These are phyloP conservation scores for Sceliomorpha sp. DNA, from an alignment of 2,888 invertebrate genomes.

Conservation along the genomic window DNA sequence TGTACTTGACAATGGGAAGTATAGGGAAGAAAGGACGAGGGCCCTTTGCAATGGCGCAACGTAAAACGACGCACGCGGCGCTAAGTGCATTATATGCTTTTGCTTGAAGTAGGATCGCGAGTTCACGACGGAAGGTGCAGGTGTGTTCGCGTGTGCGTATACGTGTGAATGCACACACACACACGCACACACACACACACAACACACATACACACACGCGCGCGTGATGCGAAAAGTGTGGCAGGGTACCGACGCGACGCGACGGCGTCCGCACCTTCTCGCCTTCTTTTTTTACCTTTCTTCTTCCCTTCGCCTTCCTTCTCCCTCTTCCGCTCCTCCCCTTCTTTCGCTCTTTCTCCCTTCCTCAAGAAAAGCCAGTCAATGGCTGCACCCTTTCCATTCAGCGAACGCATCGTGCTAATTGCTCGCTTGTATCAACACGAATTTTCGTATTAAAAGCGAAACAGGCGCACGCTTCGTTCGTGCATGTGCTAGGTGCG, in stretches of 20 bases:
- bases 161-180: slow-evolving; percentile 1
- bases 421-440: slow-evolving; percentile 25
- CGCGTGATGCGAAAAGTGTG: slow-evolving; percentile 26
- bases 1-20: slow-evolving; percentile 45
- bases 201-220: slow-evolving; percentile 11
- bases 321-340: too few relatives aligned
- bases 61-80: slow-evolving; percentile 46
- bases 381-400: slow-evolving; percentile 28
- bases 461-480: slow-evolving; percentile 1
- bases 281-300: slow-evolving; percentile 28
- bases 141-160: slow-evolving; percentile 7
- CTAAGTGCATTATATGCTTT: slow-evolving; percentile 46
- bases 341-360: slow-evolving; percentile 11
- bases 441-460: background rate
- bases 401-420: slow-evolving; percentile 28
- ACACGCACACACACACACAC: slow-evolving; percentile 17
- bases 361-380: slow-evolving; percentile 23
- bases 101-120: slow-evolving; percentile 32
- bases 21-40: slow-evolving; percentile 28
- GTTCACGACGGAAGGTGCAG: slow-evolving; percentile 25
- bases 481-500: too few relatives aligned
- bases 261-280: slow-evolving; percentile 26
- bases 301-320: slow-evolving; percentile 32
- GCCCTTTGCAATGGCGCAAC: slow-evolving; percentile 43
- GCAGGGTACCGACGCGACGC: slow-evolving; percentile 5